These are phyloP conservation scores for Drosophila neocordata DNA, from an alignment of 1,140 invertebrate genomes.

Conservation along the genomic window DNA sequence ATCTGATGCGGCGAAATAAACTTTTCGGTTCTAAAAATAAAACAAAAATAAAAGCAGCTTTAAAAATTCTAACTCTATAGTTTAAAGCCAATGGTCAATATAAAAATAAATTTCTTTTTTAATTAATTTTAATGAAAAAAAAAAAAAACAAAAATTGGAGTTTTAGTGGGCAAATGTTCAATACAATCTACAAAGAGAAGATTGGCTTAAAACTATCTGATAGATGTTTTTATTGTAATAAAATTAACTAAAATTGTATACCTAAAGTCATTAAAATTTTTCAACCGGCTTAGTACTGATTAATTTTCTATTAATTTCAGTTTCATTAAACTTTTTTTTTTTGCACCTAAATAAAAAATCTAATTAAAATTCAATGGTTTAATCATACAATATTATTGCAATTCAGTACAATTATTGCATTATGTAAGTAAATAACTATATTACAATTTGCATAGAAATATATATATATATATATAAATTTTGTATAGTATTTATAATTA, in stretches of 20 bases:
- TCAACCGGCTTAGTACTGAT: too few species aligned
- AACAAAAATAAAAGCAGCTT: constrained; percentile 19
- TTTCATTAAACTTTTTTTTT: too few species aligned
- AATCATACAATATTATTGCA: neutral
- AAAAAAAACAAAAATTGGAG: too few species aligned
- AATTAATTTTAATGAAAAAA: constrained; percentile 80
- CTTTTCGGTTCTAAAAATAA: constrained; percentile 47
- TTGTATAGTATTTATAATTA: neutral
- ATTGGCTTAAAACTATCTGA: too few species aligned
- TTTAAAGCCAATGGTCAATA: constrained; percentile 45
- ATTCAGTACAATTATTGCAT: constrained; percentile 1
- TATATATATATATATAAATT: too few species aligned
- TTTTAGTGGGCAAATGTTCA: too few species aligned
- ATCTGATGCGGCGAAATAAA: neutral
- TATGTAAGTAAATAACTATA: neutral
- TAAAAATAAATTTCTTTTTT: constrained; percentile 69
- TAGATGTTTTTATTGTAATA: too few species aligned
- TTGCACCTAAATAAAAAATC: neutral
- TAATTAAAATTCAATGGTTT: constrained; percentile 49
- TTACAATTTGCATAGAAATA: neutral
- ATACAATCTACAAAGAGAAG: too few species aligned
- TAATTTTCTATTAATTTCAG: too few species aligned
- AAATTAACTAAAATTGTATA: too few species aligned
- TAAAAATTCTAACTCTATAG: neutral
- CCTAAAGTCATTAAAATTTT: too few species aligned